Conservation (phyloP, 2,888 invertebrate genomes). For the Drosophila mimica region DNA sequence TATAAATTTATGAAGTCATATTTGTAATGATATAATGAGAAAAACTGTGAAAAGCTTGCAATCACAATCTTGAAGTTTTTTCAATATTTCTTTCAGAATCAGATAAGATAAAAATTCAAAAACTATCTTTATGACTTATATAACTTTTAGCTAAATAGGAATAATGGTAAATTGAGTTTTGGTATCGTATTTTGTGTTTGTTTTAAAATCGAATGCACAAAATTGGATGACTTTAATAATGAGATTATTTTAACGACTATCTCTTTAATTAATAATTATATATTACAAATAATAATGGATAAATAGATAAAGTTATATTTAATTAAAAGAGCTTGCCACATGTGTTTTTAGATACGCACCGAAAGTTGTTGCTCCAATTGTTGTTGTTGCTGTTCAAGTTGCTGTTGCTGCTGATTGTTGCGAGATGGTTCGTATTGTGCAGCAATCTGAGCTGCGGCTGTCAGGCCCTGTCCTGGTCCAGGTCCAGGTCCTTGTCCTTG, state of each 20-base stretch:
- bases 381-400: slow-evolving; percentile 10
- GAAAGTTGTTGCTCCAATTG: slow-evolving; percentile 60
- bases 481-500: slow-evolving; percentile 14
- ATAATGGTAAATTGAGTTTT: no score
- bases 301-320: no score
- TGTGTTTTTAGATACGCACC: slow-evolving; percentile 51
- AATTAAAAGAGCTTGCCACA: slow-evolving; percentile 21
- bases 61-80: background rate
- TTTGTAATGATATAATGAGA: background rate
- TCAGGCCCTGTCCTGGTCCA: slow-evolving; percentile 34
- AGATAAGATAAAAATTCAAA: background rate
- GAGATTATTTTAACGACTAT: background rate
- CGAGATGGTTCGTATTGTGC: slow-evolving; percentile 83
- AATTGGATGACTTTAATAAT: background rate
- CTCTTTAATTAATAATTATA: background rate
- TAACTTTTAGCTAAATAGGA: background rate
- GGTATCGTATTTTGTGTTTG: background rate
- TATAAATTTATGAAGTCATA: background rate
- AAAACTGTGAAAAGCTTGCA: background rate
- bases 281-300: no score
- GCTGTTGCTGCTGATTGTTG: slow-evolving; percentile 61
- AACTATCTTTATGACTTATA: background rate
- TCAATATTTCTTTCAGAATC: background rate
- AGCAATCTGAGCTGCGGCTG: slow-evolving; percentile 80
- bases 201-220: background rate